These are phyloP conservation scores for Acromyrmex echinatior DNA, from an alignment of 1,140 invertebrate species.

Conservation along the genomic window DNA sequence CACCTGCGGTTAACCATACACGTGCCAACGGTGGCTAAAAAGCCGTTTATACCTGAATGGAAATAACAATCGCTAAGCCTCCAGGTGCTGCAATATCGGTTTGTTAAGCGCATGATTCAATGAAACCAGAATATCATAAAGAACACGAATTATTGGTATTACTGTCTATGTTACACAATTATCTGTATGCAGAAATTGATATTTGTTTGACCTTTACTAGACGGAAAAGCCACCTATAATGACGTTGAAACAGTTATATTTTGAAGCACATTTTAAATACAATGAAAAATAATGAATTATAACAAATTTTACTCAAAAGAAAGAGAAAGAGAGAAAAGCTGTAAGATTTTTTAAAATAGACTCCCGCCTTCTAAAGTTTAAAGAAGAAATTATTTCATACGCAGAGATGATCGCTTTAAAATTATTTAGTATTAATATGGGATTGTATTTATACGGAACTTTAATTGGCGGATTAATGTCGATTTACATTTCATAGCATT, in stretches of 20 bases:
- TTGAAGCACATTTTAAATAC: too few species aligned
- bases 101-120: not conserved
- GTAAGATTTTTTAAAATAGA: too few species aligned
- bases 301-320: too few species aligned
- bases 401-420: not conserved
- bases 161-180: not conserved
- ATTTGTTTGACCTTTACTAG: not conserved
- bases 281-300: too few species aligned
- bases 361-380: too few species aligned
- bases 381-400: not conserved
- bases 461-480: conserved; percentile 1
- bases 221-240: too few species aligned
- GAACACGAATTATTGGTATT: not conserved
- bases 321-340: too few species aligned
- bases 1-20: not conserved
- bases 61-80: conserved; percentile 42
- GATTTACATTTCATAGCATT: not conserved
- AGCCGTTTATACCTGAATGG: conserved; percentile 11
- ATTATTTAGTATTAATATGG: not conserved
- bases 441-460: not conserved
- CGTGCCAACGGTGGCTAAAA: conserved; percentile 15
- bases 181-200: not conserved
- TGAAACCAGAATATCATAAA: not conserved
- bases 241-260: too few species aligned
- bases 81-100: not conserved